These are phyloP conservation scores for Heliconius ismenius DNA, from an alignment of 2,888 invertebrate species.

Conservation along the genomic window DNA sequence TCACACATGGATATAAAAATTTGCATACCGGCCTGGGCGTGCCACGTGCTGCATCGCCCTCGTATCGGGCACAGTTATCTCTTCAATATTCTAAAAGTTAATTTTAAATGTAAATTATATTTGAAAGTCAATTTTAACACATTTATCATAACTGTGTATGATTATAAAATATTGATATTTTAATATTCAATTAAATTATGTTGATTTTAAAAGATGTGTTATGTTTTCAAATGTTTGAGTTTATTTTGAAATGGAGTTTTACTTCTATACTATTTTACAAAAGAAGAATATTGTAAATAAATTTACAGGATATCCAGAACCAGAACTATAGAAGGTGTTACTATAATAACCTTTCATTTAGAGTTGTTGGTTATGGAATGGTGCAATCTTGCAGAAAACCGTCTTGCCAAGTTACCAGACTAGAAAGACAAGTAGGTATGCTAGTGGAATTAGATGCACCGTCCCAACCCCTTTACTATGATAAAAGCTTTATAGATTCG, in stretches of 20 bases:
- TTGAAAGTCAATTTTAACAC: slow-evolving; percentile 68
- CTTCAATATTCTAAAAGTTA: slow-evolving; percentile 74
- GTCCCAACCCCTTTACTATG: neutral
- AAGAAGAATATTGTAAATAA: no score
- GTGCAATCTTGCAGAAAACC: no score
- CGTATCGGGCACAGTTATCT: slow-evolving; percentile 72
- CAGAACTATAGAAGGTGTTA: neutral
- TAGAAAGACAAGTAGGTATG: neutral
- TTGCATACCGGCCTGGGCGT: slow-evolving; percentile 74
- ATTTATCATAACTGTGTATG: slow-evolving; percentile 43
- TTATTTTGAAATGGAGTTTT: neutral
- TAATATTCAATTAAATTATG: slow-evolving; percentile 27
- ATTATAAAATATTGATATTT: slow-evolving; percentile 42
- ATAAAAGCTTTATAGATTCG: no score
- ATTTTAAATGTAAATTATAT: slow-evolving; percentile 75
- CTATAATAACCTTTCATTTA: neutral
- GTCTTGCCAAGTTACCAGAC: neutral
- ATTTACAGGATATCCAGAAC: no score
- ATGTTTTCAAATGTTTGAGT: neutral
- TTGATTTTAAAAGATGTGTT: slow-evolving; percentile 21
- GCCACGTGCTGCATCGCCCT: slow-evolving; percentile 70
- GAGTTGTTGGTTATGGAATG: neutral
- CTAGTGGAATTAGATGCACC: neutral
- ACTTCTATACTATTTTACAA: neutral
- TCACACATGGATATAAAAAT: slow-evolving; percentile 59